Evolutionary conservation across 2,113 vertebrate genomes (phyloP), one percentile per base, ranked within the genome.

Genomic region (Monopterus albus): DNA sequence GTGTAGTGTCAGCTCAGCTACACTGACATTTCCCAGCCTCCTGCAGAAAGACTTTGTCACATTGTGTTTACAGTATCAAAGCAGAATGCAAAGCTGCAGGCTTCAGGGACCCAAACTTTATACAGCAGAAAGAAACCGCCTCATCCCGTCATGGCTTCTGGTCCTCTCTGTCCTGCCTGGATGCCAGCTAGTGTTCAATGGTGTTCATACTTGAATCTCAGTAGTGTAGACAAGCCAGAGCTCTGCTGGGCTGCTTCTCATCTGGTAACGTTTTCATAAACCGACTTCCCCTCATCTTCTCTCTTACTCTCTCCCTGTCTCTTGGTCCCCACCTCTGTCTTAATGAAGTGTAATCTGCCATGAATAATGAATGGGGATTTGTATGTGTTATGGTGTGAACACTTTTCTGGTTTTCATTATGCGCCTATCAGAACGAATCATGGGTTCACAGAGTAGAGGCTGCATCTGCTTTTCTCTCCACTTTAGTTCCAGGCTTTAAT

Each of bases 331-430:
- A 66, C 75, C 79, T 82, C 63, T 69, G 78, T 40, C 75, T 79
- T 88, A 92, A 92, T 91, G 85, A 92, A 87, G 84, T 66, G 67
- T 91, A 91, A 92, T 92, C 89, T 87, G 12, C 80, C 86, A 78
- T 91, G 87, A 91, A 91, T 92, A 92, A 92, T 91, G 88, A 92
- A 90, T 86, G 81, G 72, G 81, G 87, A 90, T 91, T 81, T 92
- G 79, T 84, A 88, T 89, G 87, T 87, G 87, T 89, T 87, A 79
- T 80, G 86, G 82, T 91, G 86, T 83, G 87, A 89, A 85, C 81
- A 78, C 86, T 84, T 79, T 82, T 89, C 88, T 89, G 90, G 61
- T 89, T 89, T 86, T 90, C 87, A 92, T 92, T 92, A 91, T 86
- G 85, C 53, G 79, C 79, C 85, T 89, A 90, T 91, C 89, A 87